These are phyloP conservation scores for Psilopsiagon aymara DNA, from an alignment of 2,113 vertebrate species.

Conservation along the genomic window DNA sequence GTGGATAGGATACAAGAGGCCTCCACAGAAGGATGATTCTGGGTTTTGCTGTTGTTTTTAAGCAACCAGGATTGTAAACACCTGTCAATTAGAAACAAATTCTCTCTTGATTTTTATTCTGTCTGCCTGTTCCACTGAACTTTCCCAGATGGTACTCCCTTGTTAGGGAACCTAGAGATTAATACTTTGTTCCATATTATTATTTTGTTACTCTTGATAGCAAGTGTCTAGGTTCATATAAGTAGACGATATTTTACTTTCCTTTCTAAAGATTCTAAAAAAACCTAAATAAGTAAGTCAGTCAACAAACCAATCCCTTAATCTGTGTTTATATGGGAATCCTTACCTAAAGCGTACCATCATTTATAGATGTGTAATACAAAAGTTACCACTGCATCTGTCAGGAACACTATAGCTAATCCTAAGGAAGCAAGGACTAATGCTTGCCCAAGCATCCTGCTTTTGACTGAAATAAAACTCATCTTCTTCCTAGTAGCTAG, in stretches of 20 bases:
- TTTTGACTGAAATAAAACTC: not conserved
- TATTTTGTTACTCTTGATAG: not conserved
- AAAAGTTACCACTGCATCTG: rapidly evolving
- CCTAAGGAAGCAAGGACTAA: not conserved
- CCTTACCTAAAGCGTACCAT: not conserved
- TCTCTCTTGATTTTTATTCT: not conserved
- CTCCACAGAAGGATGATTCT: not conserved
- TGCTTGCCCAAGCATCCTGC: not conserved
- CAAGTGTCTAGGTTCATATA: not conserved
- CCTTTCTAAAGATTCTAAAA: not conserved
- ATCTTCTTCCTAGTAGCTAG: not conserved
- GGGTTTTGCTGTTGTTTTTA: not conserved
- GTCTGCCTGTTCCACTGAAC: not conserved
- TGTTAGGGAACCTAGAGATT: not conserved
- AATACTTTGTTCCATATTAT: not conserved
- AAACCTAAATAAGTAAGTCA: not conserved
- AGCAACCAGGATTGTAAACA: rapidly evolving
- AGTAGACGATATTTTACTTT: not conserved
- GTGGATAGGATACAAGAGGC: rapidly evolving
- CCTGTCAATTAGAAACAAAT: not conserved
- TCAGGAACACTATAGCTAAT: not conserved
- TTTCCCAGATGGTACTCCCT: not conserved
- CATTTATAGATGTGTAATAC: no score
- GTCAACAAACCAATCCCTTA: not conserved
- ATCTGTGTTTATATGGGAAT: not conserved